Evolutionary conservation across 2,888 invertebrate species (phyloP), one percentile per base, ranked within the genome.

Genomic region (Apamea anceps): DNA sequence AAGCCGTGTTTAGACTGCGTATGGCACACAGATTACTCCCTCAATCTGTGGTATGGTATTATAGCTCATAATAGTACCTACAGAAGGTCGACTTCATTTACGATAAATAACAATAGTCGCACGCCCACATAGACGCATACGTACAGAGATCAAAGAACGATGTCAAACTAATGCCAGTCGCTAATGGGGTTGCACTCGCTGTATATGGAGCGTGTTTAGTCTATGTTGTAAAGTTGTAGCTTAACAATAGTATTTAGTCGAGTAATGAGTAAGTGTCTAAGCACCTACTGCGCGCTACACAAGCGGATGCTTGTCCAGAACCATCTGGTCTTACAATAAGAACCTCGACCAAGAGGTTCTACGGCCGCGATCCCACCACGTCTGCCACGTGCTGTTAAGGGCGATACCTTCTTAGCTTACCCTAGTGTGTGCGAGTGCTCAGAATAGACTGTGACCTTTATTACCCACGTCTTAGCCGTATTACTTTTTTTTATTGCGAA

Each of bases 71-170:
- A 28, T 15, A 28, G 3, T 45, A 62, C 1, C 1, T 18, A 32
- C 3, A 65, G 45, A 37, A 63, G 45, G 32, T 48, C 10, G 4
- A 6, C 45, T n/a, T 18, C 12, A 0, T 57, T 1, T 45, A 12
- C 4, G 18, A 13, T 7, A 10, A 54, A 1, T 0, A 2, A 25
- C 5, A 45, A 3, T 1, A n/a, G 1, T 10, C 1, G 25, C 6
- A 42, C 12, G 13, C 2, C 21, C 28, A 37, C 13, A 51, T 21
- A 21, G 10, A 15, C 10, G n/a, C 2, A 21, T n/a, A n/a, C 4
- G 18, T 32, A 48, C 13, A 37, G 18, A 74, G 25, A 25, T 51
- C 7, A 2, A 3, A 28, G 7, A 7, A 42, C 25, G 42, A 13
- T 57, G 15, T 28, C 12, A 57, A 66, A 78, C 7, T 1, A 76